Evolutionary conservation across 1,140 invertebrate species (phyloP), one percentile per base, ranked within the genome.

Genomic region (Ceratina japonica): DNA sequence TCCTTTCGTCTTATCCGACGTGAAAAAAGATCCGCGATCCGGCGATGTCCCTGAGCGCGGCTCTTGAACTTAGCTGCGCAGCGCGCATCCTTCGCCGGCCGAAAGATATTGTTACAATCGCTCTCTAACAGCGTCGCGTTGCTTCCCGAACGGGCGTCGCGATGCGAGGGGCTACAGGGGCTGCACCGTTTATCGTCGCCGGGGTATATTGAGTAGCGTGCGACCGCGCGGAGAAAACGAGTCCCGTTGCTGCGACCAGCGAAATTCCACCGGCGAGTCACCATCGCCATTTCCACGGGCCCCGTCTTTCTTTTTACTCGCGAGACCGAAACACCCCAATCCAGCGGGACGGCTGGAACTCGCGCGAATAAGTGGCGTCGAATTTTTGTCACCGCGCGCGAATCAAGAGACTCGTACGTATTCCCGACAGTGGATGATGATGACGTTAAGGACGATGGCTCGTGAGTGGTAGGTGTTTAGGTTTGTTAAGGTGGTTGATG

Each of bases 101-200:
- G 62, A 82, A 87, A 91, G 89, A 92, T 92, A 91, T 92, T 91
- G 89, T 92, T 92, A 92, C 91, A 92, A 91, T 92, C 90, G 87
- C 88, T 80, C 61, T 80, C 73, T 83, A 82, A 80, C 64, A 82
- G 84, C 79, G 82, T 86, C 84, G 84, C 84, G 80, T 86, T 86
- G 83, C 84, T 31, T 27, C 65, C 58, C 66, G 61, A 83, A 66
- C 51, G 83, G 80, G 71, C 75, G 80, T 69, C 58, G 66, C 65
- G 68, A 72, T 49, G 56, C 54, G 51, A 27, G 79, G 66, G 82
- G 70, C 51, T 51, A 58, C 58, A 70, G 65, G 70, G 74, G 72
- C 70, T 65, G 65, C n/a, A n/a, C 68, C 56, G 79, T 86, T 92
- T 91, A 92, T 91, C 90, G 84, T 85, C 87, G 84, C 85, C 83